Conservation (phyloP, 2,113 vertebrate species). For the Narcine bancroftii region DNA sequence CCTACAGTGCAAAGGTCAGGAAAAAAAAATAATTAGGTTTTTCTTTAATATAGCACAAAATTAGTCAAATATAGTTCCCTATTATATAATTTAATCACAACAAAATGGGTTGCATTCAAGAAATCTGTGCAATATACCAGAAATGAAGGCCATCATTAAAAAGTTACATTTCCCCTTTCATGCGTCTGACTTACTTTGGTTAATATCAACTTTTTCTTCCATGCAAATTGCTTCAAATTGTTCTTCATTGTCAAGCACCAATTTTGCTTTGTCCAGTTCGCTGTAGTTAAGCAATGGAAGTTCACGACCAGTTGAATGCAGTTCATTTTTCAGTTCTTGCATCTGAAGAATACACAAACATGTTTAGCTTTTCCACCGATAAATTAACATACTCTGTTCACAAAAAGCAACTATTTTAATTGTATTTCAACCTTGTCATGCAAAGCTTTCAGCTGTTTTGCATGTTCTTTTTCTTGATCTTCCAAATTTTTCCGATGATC, state of each 20-base stretch:
- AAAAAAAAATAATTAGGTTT: not conserved
- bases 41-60: not conserved
- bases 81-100: not conserved
- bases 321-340: constrained; percentile 58
- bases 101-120: not conserved
- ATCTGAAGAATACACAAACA: constrained; percentile 55
- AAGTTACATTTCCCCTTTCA: not conserved
- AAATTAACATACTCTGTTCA: not conserved
- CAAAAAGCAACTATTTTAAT: constrained; percentile 19
- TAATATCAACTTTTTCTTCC: constrained; percentile 43
- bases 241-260: constrained; percentile 29
- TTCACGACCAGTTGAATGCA: constrained; percentile 46
- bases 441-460: constrained; percentile 62
- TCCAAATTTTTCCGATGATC: constrained; percentile 65
- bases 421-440: constrained; percentile 63
- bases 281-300: constrained; percentile 36
- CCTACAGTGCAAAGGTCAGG: not conserved
- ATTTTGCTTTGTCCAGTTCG: constrained; percentile 25
- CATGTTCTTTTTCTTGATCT: constrained; percentile 69
- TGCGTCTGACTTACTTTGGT: constrained; percentile 42
- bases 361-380: constrained; percentile 10
- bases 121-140: constrained; percentile 51
- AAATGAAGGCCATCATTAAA: constrained; percentile 22
- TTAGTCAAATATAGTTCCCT: not conserved
- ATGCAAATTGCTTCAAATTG: constrained; percentile 41